phyloP scores from a whole-genome alignment of 2,888 invertebrate genomes.

The Priocnemis perturbator region DNA sequence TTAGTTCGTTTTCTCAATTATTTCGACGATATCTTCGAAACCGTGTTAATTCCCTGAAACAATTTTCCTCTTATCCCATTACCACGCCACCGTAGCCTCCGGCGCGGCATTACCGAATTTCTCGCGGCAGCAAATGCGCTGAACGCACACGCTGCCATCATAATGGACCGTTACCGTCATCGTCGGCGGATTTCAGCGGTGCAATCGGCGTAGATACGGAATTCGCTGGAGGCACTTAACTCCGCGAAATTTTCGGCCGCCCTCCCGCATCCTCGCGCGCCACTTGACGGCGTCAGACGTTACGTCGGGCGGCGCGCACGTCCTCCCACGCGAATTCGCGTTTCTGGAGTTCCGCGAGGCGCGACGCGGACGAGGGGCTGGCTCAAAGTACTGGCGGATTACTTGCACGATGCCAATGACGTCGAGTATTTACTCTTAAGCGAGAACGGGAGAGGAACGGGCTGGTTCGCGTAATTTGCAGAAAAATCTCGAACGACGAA shows the following conservation, averaged over 20 bases:
- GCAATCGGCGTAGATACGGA: too few relatives aligned
- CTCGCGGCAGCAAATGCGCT: too few relatives aligned
- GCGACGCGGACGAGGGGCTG: background rate
- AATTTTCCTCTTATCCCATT: too few relatives aligned
- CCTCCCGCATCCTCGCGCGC: too few relatives aligned
- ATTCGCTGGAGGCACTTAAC: too few relatives aligned
- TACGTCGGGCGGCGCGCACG: background rate
- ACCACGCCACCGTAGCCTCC: too few relatives aligned
- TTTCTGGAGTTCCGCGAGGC: slow-evolving; percentile 9
- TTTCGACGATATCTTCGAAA: background rate
- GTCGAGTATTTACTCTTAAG: slow-evolving; percentile 32
- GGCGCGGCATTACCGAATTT: too few relatives aligned
- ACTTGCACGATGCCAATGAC: slow-evolving; percentile 20
- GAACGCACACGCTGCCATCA: too few relatives aligned
- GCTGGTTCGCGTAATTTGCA: slow-evolving; percentile 18
- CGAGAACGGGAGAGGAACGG: slow-evolving; percentile 22
- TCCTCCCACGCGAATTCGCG: slow-evolving; percentile 1
- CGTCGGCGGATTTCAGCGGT: too few relatives aligned
- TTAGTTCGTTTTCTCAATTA: background rate
- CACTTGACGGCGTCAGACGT: background rate
- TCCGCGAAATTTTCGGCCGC: too few relatives aligned
- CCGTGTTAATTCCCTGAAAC: too few relatives aligned
- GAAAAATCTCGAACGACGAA: slow-evolving; percentile 11
- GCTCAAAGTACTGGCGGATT: slow-evolving; percentile 19
- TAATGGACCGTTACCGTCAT: too few relatives aligned